Evolutionary conservation across 2,888 invertebrate species (phyloP).

Genomic region (Quadroppia sp.): DNA sequence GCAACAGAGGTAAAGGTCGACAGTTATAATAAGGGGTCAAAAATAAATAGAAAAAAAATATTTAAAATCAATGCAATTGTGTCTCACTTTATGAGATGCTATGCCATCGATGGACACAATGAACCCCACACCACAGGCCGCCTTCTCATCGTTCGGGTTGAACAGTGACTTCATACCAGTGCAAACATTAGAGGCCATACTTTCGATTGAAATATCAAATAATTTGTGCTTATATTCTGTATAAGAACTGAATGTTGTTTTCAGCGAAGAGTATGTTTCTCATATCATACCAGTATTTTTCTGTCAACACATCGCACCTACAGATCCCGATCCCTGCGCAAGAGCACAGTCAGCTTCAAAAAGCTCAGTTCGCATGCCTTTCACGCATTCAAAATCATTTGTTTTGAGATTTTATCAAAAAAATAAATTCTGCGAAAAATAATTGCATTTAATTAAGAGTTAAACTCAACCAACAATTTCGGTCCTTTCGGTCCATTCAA

Average conservation of each 20-base stretch:
- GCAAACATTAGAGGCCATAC: constrained; percentile 10
- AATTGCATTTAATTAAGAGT: no score
- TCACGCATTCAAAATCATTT: not conserved
- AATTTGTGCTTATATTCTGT: not conserved
- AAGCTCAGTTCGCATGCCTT: not conserved
- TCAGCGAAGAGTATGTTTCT: constrained; percentile 8
- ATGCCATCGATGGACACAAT: constrained; percentile 96
- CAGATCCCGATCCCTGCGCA: not conserved
- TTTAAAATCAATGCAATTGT: not conserved
- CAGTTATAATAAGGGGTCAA: not conserved
- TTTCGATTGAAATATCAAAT: not conserved
- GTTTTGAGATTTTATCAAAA: no score
- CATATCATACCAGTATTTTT: not conserved
- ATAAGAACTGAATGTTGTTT: not conserved
- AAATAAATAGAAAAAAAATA: no score
- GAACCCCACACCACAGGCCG: constrained; percentile 98
- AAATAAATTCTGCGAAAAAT: no score
- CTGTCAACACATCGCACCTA: not conserved
- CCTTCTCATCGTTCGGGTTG: constrained; percentile 90
- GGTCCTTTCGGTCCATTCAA: no score
- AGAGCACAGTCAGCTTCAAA: not conserved
- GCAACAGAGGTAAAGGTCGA: not conserved
- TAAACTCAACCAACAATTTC: no score
- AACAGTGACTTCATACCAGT: constrained; percentile 62
- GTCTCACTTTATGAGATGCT: constrained; percentile 69